phyloP scores from a whole-genome alignment of 2,888 invertebrate species.

The Lithophane ornitopus region DNA sequence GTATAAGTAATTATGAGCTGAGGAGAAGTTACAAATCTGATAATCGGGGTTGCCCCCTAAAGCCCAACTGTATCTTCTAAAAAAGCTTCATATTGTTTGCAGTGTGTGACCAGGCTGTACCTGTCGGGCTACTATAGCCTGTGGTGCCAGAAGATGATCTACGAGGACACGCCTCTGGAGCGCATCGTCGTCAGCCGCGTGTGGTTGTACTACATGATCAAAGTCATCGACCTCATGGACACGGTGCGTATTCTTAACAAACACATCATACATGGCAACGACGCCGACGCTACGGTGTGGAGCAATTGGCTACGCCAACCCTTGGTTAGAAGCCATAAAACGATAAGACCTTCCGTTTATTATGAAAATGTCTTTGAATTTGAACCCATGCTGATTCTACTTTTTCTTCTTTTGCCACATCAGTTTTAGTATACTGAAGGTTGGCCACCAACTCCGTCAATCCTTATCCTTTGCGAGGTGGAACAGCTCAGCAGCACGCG shows the following conservation, averaged over 20 bases:
- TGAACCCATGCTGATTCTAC: neutral
- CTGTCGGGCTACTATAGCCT: constrained; percentile 85
- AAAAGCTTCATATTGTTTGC: constrained; percentile 56
- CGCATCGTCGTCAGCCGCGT: constrained; percentile 79
- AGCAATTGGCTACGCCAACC: neutral
- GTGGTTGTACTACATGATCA: constrained; percentile 87
- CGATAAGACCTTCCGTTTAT: neutral
- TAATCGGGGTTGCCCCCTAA: neutral
- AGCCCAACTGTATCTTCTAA: neutral
- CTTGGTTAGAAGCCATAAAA: neutral
- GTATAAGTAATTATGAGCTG: neutral
- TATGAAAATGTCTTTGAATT: neutral
- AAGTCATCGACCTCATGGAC: constrained; percentile 86
- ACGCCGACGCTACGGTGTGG: too few species aligned
- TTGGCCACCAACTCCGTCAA: neutral
- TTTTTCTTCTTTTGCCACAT: neutral
- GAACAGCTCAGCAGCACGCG: neutral
- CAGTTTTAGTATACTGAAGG: neutral
- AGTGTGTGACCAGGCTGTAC: constrained; percentile 83
- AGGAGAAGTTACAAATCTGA: neutral
- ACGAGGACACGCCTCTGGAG: constrained; percentile 84
- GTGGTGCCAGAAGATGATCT: constrained; percentile 87
- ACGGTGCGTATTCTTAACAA: constrained; percentile 75
- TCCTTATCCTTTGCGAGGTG: neutral
- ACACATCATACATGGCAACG: neutral